Base-by-base conservation (phyloP, 2,888 invertebrate genomes). In the Onthophagus sagittarius region DNA sequence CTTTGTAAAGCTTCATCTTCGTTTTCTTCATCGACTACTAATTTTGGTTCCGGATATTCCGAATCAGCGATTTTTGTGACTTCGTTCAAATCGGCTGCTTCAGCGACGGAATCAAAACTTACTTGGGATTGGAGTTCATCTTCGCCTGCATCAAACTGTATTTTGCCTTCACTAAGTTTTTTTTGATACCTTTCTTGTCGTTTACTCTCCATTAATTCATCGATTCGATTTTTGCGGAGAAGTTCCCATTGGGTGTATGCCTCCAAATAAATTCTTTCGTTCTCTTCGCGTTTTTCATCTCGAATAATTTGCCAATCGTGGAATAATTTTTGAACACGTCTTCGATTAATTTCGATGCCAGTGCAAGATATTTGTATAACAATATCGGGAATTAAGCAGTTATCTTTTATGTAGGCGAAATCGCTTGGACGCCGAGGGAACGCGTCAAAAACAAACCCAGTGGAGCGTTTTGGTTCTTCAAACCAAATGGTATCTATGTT, bases 371-470 rank as follows among this genome's bases (percentile, higher is more conserved):
- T 79, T 80, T 88, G 86, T 64, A 91, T 82, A 6, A 91, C 81
- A 72, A 90, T 78, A 81, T 91, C 90, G 0, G 92, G 91, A 71
- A 91, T 86, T 53, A 87, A 85, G 79, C 82, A 87, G 77, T 85
- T 82, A 23, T 85, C 79, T 4, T 85, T 74, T 86, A 90, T 88
- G 62, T 87, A 85, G 76, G 88, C 86, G 2, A 89, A 80, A 81
- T 91, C 91, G 70, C 84, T 82, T 5, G 86, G 81, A 74, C 88
- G 82, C 81, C 86, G 88, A 6, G 92, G 92, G 83, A 89, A 91
- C 71, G 89, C 90, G 81, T 91, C 90, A 62, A 92, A 80, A 63
- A 91, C 85, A 80, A 91, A 86, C 4, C 91, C 90, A 14, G 82
- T 83, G 3, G 81, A 79, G 15, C 81, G 82, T 79, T 85, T 87